Base-by-base conservation (phyloP, 2,888 invertebrate genomes). In the Chaetoderma sp. region DNA sequence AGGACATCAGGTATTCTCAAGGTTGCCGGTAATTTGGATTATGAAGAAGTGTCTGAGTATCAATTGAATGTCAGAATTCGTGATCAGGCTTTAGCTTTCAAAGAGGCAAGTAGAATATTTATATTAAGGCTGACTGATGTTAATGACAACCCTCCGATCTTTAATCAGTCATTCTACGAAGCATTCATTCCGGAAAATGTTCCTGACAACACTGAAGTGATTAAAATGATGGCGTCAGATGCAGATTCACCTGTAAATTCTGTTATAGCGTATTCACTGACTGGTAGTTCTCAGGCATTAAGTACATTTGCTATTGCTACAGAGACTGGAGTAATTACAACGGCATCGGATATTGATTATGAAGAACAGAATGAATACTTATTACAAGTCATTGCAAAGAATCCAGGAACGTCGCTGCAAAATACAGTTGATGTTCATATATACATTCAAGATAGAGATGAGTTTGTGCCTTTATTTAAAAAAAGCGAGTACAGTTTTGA, bases 121-220 rank as follows among this genome's bases (percentile, higher is more conserved):
- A 94, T 93, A 0, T 92, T 98, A 0, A 93, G 92, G 59, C 89
- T 98, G 1, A 94, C 94, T 0, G 97, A 98, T 83, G 93, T 96
- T 39, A 97, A 85, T 71, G 85, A 98, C 81, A 96, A 97, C 85
- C 91, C 94, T 10, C 97, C 97, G 0, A 88, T 89, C 16, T 98
- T 97, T 81, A 92, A 93, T 84, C 92, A 93, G 82, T 89, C 90
- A 0, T 87, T 89, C 57, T 96, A 93, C 82, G 90, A 92, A 75
- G 93, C 93, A 0, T 93, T 90, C 80, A 87, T 97, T 47, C 90
- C 92, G 0, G 96, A 97, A 88, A 96, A 96, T 83, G 90, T 92
- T 16, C 91, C 92, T 0, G 87, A 91, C 0, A 92, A 92, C 59
- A 92, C 91, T 68, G 90, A 91, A 73, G 72, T 85, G 27, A 73